Evolutionary conservation across 2,113 vertebrate genomes (phyloP), one percentile per base, ranked within the genome.

Genomic region (Myotis davidii): DNA sequence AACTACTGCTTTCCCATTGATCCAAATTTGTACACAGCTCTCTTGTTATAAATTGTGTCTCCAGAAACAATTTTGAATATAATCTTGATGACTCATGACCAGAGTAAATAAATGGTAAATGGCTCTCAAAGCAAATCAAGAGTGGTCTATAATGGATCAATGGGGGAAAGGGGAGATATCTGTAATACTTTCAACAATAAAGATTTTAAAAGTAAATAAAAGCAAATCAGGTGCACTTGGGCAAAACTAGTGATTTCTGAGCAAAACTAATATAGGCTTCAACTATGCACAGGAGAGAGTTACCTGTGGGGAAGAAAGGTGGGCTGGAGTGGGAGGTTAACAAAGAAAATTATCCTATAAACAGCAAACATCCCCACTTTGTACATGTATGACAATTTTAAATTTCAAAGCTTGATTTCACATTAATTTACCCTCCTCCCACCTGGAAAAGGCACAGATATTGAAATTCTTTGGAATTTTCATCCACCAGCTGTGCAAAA

Each of bases 281-380:
- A 45, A 23, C 12, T 54, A 11, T 50, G 56, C 42, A 27, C 34
- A 42, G 50, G 50, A 78, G 21, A 91, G 65, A 90, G 79, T 84
- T 81, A 79, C 70, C 37, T 48, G 27, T 56, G 74, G 18, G 21
- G 4, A 7, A 13, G 17, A 23, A 32, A 67, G 76, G 81, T 25
- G 21, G 13, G 8, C 0, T 0, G 65, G 23, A 16, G 3, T 2
- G 54, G 32, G 39, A 32, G 39, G 17, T 9, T 77, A 56, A 37
- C 50, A 85, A 92, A 90, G 76, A 85, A 94, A 90, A 87, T 72
- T n/a, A 52, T n/a, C 32, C 81, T 52, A 64, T 32, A 64, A 94
- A 52, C 42, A 83, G 42, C 45, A 77, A 65, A 32, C 8, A 85
- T 34, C 11, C 7, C 64, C 0, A 0, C 50, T 76, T 79, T 73